phyloP scores from a whole-genome alignment of 2,888 invertebrate species.

The Tupiocoris notatus region DNA sequence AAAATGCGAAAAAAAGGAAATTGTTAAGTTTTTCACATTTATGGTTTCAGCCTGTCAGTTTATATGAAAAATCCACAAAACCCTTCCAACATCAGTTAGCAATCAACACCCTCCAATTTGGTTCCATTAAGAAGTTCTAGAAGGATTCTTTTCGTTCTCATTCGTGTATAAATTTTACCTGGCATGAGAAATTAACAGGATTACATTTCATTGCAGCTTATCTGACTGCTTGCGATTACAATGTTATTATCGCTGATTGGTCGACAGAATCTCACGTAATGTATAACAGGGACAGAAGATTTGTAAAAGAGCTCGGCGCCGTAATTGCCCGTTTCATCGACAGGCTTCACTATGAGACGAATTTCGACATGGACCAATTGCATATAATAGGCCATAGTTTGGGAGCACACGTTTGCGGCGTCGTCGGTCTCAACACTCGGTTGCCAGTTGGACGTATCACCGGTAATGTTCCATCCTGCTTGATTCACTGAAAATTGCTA shows the following conservation, averaged over 20 bases:
- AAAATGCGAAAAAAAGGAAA: too few relatives aligned
- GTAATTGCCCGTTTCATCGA: constrained; percentile 30
- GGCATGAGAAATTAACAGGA: too few relatives aligned
- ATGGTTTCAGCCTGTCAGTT: too few relatives aligned
- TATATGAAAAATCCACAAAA: too few relatives aligned
- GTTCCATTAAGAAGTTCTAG: too few relatives aligned
- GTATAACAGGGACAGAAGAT: constrained; percentile 26
- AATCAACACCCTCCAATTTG: too few relatives aligned
- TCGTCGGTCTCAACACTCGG: constrained; percentile 22
- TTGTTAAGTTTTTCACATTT: too few relatives aligned
- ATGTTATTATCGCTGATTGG: constrained; percentile 35
- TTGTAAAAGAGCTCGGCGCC: constrained; percentile 23
- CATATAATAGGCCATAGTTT: constrained; percentile 34
- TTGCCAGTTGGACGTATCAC: constrained; percentile 20
- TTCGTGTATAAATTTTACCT: too few relatives aligned
- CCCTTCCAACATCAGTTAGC: too few relatives aligned
- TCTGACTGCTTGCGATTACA: constrained; percentile 8
- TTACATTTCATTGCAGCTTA: constrained; percentile 19
- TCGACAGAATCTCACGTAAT: constrained; percentile 38
- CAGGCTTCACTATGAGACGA: constrained; percentile 10
- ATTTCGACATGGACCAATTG: constrained; percentile 6
- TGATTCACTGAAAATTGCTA: background rate
- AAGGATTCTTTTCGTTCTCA: too few relatives aligned
- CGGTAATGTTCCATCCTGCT: background rate
- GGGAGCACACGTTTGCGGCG: constrained; percentile 31